These are phyloP conservation scores for Zootoca vivipara DNA, from an alignment of 2,113 vertebrate genomes.

Conservation along the genomic window DNA sequence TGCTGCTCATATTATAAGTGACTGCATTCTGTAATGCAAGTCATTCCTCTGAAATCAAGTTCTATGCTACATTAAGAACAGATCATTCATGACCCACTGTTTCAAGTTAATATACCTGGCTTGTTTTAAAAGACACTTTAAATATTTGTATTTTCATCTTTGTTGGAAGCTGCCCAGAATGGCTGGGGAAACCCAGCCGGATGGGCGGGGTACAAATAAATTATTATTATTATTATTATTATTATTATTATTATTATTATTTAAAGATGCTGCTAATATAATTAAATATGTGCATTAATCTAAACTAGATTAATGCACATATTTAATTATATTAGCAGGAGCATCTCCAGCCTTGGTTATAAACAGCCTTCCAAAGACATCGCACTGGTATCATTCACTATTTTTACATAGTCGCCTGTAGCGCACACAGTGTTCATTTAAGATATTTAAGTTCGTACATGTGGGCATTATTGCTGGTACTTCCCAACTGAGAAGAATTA, in stretches of 20 bases:
- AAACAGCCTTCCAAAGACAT: background rate
- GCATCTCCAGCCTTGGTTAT: background rate
- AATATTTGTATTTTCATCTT: too few species aligned
- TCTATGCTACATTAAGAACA: background rate
- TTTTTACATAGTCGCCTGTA: background rate
- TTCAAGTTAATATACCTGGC: background rate
- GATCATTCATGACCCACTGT: background rate
- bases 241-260: too few species aligned
- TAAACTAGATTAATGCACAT: too few species aligned
- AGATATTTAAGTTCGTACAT: background rate
- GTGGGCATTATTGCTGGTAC: background rate
- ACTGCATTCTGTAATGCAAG: background rate
- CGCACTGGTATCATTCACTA: background rate
- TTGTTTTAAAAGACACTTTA: background rate
- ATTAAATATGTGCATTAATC: too few species aligned
- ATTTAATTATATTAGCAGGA: too few species aligned
- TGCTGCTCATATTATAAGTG: background rate
- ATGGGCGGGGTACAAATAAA: too few species aligned
- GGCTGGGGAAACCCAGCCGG: too few species aligned
- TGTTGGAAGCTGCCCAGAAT: too few species aligned
- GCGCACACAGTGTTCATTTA: background rate
- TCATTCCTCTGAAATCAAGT: background rate
- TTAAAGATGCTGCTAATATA: too few species aligned
- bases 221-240: too few species aligned
- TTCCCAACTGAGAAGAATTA: slow-evolving; percentile 6